Conservation (phyloP, 2,113 vertebrate species). For the Elephas maximus region DNA sequence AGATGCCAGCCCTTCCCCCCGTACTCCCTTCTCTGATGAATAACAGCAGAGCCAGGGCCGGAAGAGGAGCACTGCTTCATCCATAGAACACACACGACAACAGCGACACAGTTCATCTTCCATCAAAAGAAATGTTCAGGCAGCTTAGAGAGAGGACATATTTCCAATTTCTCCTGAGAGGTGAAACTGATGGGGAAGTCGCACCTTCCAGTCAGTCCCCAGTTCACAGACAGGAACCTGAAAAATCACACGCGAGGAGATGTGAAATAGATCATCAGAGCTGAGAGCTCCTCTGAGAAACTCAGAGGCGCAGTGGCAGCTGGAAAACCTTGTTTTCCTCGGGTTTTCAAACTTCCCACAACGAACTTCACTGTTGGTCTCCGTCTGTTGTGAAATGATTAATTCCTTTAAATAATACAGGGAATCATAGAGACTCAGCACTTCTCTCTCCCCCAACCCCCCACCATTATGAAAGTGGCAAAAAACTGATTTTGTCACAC, state of each 20-base stretch:
- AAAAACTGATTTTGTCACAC: conserved; percentile 44
- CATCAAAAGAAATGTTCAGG: conserved; percentile 4
- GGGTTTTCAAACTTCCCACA: conserved; percentile 72
- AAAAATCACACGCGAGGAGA: conserved; percentile 72
- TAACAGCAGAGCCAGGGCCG: not conserved
- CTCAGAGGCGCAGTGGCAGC: conserved; percentile 73
- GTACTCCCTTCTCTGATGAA: not conserved
- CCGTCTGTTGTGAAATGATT: conserved; percentile 81
- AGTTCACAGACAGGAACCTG: conserved; percentile 74
- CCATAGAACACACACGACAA: not conserved
- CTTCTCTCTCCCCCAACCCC: not conserved
- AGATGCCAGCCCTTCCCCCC: not conserved
- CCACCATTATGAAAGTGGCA: conserved; percentile 3
- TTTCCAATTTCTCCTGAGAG: conserved; percentile 80
- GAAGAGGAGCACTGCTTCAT: fast-evolving
- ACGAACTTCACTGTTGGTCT: conserved; percentile 59
- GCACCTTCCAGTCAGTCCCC: conserved; percentile 64
- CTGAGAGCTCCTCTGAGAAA: conserved; percentile 77
- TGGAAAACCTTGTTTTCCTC: conserved; percentile 79
- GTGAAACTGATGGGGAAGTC: conserved; percentile 74
- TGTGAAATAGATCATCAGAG: conserved; percentile 48
- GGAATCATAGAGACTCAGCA: not conserved
- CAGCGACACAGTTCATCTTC: conserved; percentile 73
- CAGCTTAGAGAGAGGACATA: conserved; percentile 65
- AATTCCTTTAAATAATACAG: conserved; percentile 63